These are phyloP conservation scores for Erpornis zantholeuca DNA, from an alignment of 2,113 vertebrate genomes.

Conservation along the genomic window DNA sequence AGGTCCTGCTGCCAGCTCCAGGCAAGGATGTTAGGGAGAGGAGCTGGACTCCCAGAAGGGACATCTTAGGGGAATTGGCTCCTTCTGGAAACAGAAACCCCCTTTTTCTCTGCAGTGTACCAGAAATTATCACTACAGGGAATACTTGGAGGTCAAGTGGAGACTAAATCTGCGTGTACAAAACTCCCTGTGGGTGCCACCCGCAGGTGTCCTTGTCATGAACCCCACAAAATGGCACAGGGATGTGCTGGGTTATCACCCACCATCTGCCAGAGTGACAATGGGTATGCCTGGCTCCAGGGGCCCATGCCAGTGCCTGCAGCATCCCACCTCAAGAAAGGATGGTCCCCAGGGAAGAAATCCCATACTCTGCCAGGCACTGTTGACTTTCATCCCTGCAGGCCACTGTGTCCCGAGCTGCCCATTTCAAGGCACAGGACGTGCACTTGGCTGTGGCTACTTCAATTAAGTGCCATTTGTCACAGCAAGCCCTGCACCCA, in stretches of 20 bases:
- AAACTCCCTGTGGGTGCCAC: not conserved
- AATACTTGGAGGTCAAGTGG: accelerated
- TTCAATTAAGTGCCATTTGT: not conserved
- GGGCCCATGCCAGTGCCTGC: not conserved
- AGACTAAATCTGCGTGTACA: accelerated
- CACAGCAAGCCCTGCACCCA: not conserved
- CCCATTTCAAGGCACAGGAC: not conserved
- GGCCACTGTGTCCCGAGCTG: not conserved
- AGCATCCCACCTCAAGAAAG: not conserved
- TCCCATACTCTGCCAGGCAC: not conserved
- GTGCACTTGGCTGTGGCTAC: accelerated
- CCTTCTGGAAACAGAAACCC: not conserved
- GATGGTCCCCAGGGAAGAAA: not conserved
- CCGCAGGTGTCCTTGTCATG: not conserved
- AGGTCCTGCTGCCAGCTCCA: not conserved
- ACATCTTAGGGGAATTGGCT: not conserved
- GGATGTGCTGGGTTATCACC: not conserved
- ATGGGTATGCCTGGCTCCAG: not conserved
- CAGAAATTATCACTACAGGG: not conserved
- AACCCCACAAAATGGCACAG: not conserved
- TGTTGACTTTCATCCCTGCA: not conserved
- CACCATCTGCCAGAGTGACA: not conserved
- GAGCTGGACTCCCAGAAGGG: not conserved
- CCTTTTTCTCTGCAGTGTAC: not conserved
- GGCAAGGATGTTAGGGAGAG: not conserved